Evolutionary conservation across 2,888 invertebrate species (phyloP).

Genomic region (Agrochola lota): DNA sequence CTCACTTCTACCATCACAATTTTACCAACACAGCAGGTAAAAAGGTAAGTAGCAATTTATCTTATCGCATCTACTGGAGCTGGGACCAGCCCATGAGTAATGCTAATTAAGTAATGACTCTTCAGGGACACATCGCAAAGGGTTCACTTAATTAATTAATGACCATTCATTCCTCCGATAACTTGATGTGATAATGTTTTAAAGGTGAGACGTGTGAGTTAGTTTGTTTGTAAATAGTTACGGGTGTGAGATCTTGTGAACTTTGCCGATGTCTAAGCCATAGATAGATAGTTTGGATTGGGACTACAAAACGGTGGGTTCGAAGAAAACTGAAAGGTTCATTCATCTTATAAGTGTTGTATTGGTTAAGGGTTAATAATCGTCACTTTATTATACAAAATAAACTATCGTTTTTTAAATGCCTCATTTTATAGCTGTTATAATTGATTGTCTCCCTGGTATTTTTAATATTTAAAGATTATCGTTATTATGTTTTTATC

Average conservation of each 20-base stretch:
- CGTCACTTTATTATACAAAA: too few species aligned
- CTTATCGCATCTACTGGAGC: conserved; percentile 56
- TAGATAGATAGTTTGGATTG: too few species aligned
- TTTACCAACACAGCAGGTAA: conserved; percentile 23
- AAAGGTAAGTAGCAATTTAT: conserved; percentile 56
- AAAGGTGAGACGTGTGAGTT: conserved; percentile 50
- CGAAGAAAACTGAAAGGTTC: too few species aligned
- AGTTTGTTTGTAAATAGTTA: conserved; percentile 11
- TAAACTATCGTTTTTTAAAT: too few species aligned
- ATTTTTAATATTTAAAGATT: too few species aligned
- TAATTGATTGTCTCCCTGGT: too few species aligned
- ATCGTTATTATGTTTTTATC: too few species aligned
- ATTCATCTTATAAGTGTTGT: too few species aligned
- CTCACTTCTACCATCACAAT: neutral
- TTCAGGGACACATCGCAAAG: conserved; percentile 84
- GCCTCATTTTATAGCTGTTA: too few species aligned
- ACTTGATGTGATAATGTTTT: conserved; percentile 74
- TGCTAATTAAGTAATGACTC: conserved; percentile 89
- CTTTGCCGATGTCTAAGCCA: neutral
- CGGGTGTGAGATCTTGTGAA: neutral
- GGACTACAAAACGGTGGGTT: too few species aligned
- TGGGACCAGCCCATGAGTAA: conserved; percentile 78
- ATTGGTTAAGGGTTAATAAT: too few species aligned
- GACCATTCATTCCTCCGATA: conserved; percentile 85
- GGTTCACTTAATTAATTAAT: conserved; percentile 89